A percentile compares a stretch with the other conserved stretches of the same genome.
Conservation (phyloP, 2,888 invertebrate genomes). For the Cosmorhoe ocellata region DNA sequence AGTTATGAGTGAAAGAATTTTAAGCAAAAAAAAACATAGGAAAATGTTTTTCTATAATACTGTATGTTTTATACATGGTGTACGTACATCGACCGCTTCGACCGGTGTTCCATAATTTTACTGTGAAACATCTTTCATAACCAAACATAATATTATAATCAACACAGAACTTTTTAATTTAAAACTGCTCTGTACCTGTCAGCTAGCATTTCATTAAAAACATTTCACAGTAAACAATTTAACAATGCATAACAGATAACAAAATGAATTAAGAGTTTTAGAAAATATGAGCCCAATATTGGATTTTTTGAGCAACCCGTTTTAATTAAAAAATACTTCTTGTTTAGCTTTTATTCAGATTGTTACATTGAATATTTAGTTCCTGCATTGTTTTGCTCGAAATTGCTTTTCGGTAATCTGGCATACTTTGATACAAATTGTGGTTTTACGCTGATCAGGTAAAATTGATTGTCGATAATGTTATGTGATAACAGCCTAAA, state of each 20-base stretch:
- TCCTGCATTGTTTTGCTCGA: constrained; percentile 4
- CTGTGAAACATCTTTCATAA: too few species aligned
- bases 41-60: too few species aligned
- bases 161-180: too few species aligned
- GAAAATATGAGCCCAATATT: constrained; percentile 18
- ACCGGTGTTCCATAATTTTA: too few species aligned
- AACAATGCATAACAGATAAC: constrained; percentile 15
- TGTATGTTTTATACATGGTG: too few species aligned
- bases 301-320: constrained; percentile 17
- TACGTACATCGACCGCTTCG: too few species aligned
- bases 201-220: constrained; percentile 7
- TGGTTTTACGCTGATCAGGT: constrained; percentile 6
- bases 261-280: constrained; percentile 16
- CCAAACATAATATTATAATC: too few species aligned
- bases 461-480: constrained; percentile 9
- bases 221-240: not conserved
- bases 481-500: not conserved
- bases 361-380: constrained; percentile 17
- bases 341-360: constrained; percentile 20
- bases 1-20: too few species aligned
- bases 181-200: not conserved
- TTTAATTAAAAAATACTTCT: constrained; percentile 23
- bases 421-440: constrained; percentile 3
- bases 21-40: too few species aligned
- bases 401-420: constrained; percentile 13